These are phyloP conservation scores for Spilogale gracilis DNA, from an alignment of 2,113 vertebrate species.

Conservation along the genomic window DNA sequence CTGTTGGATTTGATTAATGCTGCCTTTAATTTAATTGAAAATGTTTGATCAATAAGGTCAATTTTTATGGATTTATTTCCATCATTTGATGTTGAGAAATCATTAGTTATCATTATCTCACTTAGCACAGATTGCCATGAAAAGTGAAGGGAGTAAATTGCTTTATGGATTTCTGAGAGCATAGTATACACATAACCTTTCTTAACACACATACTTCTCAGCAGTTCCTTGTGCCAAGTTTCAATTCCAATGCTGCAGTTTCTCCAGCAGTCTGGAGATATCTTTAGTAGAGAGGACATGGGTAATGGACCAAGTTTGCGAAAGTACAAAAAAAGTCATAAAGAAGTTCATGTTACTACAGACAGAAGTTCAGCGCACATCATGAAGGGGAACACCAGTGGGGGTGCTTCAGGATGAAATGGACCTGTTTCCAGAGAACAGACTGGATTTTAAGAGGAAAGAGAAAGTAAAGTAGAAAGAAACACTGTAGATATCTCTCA, in stretches of 20 bases:
- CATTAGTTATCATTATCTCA: constrained; percentile 81
- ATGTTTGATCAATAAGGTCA: constrained; percentile 71
- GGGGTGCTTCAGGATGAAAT: neutral
- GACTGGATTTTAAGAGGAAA: neutral
- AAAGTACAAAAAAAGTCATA: neutral
- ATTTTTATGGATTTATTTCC: constrained; percentile 82
- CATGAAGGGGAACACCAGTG: neutral
- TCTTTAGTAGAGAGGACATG: neutral
- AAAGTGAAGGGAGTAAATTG: constrained; percentile 79
- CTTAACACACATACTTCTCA: constrained; percentile 63
- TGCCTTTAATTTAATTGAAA: constrained; percentile 83
- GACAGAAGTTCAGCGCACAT: neutral
- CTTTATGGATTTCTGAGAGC: constrained; percentile 76
- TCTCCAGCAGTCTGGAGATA: neutral
- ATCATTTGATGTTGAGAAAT: constrained; percentile 80
- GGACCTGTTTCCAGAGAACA: neutral
- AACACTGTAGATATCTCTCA: neutral
- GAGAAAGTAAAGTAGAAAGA: neutral
- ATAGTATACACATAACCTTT: constrained; percentile 52
- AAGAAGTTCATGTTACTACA: neutral
- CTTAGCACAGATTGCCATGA: constrained; percentile 76
- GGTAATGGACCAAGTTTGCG: neutral
- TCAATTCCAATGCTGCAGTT: constrained; percentile 32
- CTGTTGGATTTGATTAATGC: constrained; percentile 76
- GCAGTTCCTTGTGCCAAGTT: constrained; percentile 20